Evolutionary conservation across 2,888 invertebrate genomes (phyloP).

Genomic region (Nezara viridula): DNA sequence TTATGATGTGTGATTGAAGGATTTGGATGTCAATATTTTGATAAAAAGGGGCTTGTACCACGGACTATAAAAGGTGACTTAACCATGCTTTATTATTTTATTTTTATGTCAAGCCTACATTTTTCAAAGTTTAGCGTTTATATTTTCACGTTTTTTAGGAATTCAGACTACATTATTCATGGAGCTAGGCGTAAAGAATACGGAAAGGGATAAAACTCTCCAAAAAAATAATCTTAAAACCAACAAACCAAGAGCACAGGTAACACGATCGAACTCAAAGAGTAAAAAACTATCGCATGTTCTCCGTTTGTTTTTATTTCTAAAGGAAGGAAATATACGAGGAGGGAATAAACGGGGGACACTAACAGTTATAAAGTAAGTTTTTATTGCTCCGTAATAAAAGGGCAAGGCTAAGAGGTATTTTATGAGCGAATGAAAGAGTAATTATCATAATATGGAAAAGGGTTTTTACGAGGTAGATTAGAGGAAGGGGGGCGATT

Average conservation of each 20-base stretch:
- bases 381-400: constrained; percentile 42
- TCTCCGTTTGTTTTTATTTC: background rate
- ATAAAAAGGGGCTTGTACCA: too few species aligned
- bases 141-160: too few species aligned
- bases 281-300: background rate
- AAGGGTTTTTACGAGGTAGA: constrained; percentile 32
- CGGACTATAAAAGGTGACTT: too few species aligned
- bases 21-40: too few species aligned
- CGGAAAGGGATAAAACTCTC: too few species aligned
- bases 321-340: constrained; percentile 17
- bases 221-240: too few species aligned
- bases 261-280: background rate
- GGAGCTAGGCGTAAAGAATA: too few species aligned
- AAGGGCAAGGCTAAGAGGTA: constrained; percentile 27
- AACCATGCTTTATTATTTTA: too few species aligned
- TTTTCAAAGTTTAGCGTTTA: too few species aligned
- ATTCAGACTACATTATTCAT: too few species aligned
- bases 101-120: too few species aligned
- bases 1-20: too few species aligned
- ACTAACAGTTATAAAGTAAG: constrained; percentile 44
- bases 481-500: background rate
- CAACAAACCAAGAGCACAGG: background rate
- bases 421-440: constrained; percentile 27
- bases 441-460: constrained; percentile 49
- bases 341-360: constrained; percentile 13